Percentiles rank a stretch among this genome's conserved stretches.
Conservation (phyloP, 2,113 vertebrate species). For the Antigone vipio region DNA sequence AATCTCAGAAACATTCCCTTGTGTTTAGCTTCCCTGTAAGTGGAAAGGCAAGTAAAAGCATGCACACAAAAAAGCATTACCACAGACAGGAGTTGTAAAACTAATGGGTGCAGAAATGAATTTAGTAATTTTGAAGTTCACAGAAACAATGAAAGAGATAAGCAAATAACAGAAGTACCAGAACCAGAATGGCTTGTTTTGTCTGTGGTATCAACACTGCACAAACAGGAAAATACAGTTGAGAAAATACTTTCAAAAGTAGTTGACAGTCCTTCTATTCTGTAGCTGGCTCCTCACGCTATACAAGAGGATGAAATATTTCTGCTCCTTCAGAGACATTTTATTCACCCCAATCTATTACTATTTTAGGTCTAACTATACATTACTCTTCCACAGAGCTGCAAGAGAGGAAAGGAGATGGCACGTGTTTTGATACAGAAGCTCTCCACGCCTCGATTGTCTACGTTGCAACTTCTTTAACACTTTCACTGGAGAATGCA, state of each 20-base stretch:
- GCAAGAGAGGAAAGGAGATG: fast-evolving
- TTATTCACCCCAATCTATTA: not conserved
- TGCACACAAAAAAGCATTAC: not conserved
- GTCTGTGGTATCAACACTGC: not conserved
- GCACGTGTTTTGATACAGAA: not conserved
- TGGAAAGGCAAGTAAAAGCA: conserved; percentile 37
- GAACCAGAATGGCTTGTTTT: conserved; percentile 34
- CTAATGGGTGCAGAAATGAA: not conserved
- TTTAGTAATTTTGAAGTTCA: not conserved
- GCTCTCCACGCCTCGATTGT: not conserved
- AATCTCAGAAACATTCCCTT: not conserved
- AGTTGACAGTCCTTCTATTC: not conserved
- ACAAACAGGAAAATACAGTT: not conserved
- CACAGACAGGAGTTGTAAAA: not conserved
- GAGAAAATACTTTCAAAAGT: not conserved
- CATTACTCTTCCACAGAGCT: not conserved
- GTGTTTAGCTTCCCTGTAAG: not conserved
- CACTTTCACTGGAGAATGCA: not conserved
- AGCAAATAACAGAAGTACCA: conserved; percentile 10
- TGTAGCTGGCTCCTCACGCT: not conserved
- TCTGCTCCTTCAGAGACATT: not conserved
- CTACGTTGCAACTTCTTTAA: not conserved
- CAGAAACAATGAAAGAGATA: not conserved
- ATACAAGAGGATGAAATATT: not conserved
- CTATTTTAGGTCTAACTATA: not conserved